These are phyloP conservation scores for Lepetodrilus schrolli DNA, from an alignment of 2,888 invertebrate species.

Conservation along the genomic window DNA sequence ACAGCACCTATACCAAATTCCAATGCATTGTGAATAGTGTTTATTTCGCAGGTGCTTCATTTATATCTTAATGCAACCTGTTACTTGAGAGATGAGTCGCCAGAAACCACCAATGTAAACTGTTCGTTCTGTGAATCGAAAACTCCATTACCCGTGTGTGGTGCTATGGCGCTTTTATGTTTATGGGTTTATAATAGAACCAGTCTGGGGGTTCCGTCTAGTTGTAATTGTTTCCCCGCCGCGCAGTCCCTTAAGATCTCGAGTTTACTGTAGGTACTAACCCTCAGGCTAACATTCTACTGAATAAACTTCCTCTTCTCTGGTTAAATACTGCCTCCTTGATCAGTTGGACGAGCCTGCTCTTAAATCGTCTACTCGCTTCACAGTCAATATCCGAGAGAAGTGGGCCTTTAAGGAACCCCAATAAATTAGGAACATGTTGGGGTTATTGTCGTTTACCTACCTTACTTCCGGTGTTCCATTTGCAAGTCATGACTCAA, in stretches of 20 bases:
- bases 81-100: too few relatives aligned
- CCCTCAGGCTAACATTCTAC: neutral
- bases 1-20: too few relatives aligned
- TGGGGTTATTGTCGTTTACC: too few relatives aligned
- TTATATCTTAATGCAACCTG: too few relatives aligned
- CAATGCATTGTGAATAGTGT: too few relatives aligned
- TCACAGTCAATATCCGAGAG: neutral
- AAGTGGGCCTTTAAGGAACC: too few relatives aligned
- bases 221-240: neutral
- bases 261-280: neutral
- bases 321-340: neutral
- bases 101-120: too few relatives aligned
- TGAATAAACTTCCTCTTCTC: neutral
- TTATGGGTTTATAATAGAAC: neutral
- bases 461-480: too few relatives aligned
- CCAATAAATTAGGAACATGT: too few relatives aligned
- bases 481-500: too few relatives aligned
- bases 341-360: neutral
- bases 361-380: neutral
- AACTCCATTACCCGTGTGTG: neutral
- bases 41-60: too few relatives aligned
- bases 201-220: neutral
- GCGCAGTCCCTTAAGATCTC: neutral
- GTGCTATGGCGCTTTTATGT: neutral
- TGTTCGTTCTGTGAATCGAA: too few relatives aligned